Evolutionary conservation across 2,113 vertebrate species (phyloP).

Genomic region (Oryctolagus cuniculus): mOryCun1.1 NC_091432.1:146995501-146996000

Average conservation of each 20-base stretch:
- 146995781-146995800: not conserved
- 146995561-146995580: not conserved
- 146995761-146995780: not conserved
- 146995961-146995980: not conserved
- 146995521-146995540: not conserved
- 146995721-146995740: not conserved
- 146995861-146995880: not conserved
- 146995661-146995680: not conserved
- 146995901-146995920: not conserved
- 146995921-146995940: not conserved
- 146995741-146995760: not conserved
- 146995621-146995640: not conserved
- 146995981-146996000: not conserved
- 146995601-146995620: not conserved
- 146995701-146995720: constrained; percentile 22
- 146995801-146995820: constrained; percentile 20
- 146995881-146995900: not conserved
- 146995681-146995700: constrained; percentile 24
- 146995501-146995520: not conserved
- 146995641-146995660: not conserved
- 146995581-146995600: constrained; percentile 8
- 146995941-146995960: not conserved
- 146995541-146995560: not conserved
- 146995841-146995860: not conserved
- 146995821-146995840: not conserved